phyloP scores from a whole-genome alignment of 2,888 invertebrate species.

The Aleiodes testaceus region DNA sequence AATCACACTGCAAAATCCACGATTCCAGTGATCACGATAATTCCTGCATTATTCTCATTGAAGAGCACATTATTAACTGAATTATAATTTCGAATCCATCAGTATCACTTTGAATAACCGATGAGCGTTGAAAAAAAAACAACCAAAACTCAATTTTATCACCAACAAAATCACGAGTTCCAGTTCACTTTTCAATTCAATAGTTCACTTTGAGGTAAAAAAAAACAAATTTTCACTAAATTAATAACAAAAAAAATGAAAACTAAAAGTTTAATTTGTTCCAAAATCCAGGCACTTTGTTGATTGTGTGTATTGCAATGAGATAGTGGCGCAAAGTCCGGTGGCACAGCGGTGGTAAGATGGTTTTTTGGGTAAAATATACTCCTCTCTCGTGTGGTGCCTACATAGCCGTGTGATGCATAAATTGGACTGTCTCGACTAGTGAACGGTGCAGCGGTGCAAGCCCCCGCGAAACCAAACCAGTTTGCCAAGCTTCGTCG shows the following conservation, averaged over 20 bases:
- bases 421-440: slow-evolving; percentile 72
- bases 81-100: background rate
- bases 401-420: slow-evolving; percentile 74
- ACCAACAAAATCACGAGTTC: too few relatives aligned
- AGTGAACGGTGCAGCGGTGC: slow-evolving; percentile 70
- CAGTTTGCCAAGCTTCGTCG: slow-evolving; percentile 65
- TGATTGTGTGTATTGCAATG: slow-evolving; percentile 47
- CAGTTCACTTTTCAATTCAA: background rate
- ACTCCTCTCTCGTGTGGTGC: slow-evolving; percentile 67
- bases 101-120: background rate
- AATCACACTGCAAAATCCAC: slow-evolving; percentile 43
- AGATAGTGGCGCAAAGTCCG: slow-evolving; percentile 49
- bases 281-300: slow-evolving; percentile 67
- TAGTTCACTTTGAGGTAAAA: too few relatives aligned
- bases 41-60: slow-evolving; percentile 36
- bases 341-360: slow-evolving; percentile 50
- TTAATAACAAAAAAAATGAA: slow-evolving; percentile 14
- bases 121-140: background rate
- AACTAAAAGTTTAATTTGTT: slow-evolving; percentile 42
- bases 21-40: slow-evolving; percentile 38
- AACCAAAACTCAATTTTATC: too few relatives aligned
- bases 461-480: slow-evolving; percentile 71
- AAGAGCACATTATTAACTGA: slow-evolving; percentile 40
- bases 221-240: slow-evolving; percentile 15
- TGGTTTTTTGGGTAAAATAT: slow-evolving; percentile 50